phyloP scores from a whole-genome alignment of 2,888 invertebrate species.

The Atethmia centrago region DNA sequence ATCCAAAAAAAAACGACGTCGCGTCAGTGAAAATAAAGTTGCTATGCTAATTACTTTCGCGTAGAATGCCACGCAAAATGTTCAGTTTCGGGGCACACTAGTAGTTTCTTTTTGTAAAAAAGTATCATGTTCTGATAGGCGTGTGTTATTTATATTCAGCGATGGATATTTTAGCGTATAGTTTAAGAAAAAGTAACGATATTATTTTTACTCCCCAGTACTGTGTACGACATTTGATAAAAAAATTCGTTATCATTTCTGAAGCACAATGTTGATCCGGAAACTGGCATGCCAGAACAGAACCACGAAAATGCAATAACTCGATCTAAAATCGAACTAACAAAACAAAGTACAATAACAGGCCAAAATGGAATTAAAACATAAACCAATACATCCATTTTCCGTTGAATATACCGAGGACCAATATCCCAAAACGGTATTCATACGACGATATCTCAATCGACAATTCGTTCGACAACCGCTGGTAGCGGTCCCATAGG shows the following conservation, averaged over 20 bases:
- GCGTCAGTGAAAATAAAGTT: neutral
- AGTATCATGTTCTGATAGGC: neutral
- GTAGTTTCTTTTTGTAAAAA: neutral
- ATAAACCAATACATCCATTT: conserved; percentile 35
- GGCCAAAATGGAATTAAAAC: conserved; percentile 28
- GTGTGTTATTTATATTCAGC: neutral
- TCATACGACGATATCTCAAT: conserved; percentile 51
- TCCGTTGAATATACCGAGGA: conserved; percentile 15
- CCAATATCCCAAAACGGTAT: conserved; percentile 44
- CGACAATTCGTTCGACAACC: conserved; percentile 33
- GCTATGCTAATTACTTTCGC: neutral
- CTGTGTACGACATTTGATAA: conserved; percentile 36
- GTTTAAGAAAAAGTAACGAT: neutral
- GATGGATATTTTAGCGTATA: neutral
- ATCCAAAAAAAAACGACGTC: too few relatives aligned
- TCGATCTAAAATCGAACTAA: conserved; percentile 1
- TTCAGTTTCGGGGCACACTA: neutral
- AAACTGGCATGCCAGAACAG: neutral
- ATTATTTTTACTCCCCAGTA: neutral
- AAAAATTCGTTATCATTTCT: conserved; percentile 28
- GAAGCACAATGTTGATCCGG: neutral
- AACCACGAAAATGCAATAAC: neutral
- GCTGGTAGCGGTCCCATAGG: conserved; percentile 47
- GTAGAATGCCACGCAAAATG: neutral
- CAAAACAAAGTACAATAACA: neutral